Evolutionary conservation across 1,140 invertebrate species (phyloP), one percentile per base, ranked within the genome.

Genomic region (Andrena cerasifolii): DNA sequence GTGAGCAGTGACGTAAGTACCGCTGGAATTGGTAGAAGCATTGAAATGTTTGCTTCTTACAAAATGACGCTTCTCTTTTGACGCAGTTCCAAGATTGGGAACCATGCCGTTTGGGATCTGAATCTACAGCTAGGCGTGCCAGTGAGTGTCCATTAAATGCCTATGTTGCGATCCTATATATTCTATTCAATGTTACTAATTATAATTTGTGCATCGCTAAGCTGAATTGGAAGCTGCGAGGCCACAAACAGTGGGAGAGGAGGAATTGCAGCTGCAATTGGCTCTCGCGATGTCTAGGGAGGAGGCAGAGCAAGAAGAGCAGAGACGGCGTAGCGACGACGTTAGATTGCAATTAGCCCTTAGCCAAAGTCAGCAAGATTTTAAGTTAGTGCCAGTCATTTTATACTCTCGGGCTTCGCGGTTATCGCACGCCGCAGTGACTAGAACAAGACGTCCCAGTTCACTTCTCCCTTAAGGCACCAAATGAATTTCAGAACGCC

Each of bases 231-330:
- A 99, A 93, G 95, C 96, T 90, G 98, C 98, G 28, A 94, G 99
- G 62, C 99, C 99, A 7, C 97, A 98, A 86, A 99, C 98, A 1
- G 96, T 97, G 1, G 98, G 98, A 0, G 99, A 99, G 92, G 99
- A 99, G 94, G 99, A 99, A 92, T 94, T 99, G 78, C 99, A 99
- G 91, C 93, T 99, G 74, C 98, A 99, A 93, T 94, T 99, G 86
- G 99, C 99, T 36, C 93, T 99, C 88, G 99, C 99, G 56, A 99
- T 99, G 97, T 99, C 98, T 65, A 96, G 98, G 77, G 99, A 99
- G 92, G 99, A 99, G 93, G 98, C 98, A 33, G 99, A 99, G 88
- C 96, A 99, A 90, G 98, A 99, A 89, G 97, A 99, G 92, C 96
- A 98, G 85, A 95, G 98, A 90, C 94, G 97, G 61, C 95, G 97